A percentile compares a stretch with the other conserved stretches of the same genome.
These are phyloP conservation scores for Actinemys pallida DNA, from an alignment of 2,113 vertebrate genomes.

Conservation along the genomic window DNA sequence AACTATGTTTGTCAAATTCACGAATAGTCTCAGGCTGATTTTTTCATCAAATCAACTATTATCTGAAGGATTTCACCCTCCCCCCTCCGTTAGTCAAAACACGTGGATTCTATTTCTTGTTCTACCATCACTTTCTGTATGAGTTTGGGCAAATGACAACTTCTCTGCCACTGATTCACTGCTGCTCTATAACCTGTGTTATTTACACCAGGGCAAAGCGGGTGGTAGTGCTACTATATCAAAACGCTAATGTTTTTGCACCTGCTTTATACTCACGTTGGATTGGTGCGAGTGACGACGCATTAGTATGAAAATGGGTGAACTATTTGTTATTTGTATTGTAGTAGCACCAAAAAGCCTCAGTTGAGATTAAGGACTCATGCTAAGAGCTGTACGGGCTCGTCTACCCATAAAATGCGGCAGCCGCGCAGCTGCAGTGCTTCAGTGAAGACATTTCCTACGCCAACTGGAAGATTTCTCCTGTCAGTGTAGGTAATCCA, in stretches of 20 bases:
- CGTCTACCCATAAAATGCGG: neutral
- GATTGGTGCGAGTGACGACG: neutral
- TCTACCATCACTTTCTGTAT: neutral
- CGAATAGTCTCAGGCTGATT: neutral
- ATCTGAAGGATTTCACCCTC: neutral
- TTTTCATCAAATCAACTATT: neutral
- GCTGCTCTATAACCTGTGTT: neutral
- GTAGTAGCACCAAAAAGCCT: neutral
- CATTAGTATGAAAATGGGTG: neutral
- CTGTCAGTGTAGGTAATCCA: neutral
- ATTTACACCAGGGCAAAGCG: neutral
- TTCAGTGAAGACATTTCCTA: neutral
- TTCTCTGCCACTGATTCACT: neutral
- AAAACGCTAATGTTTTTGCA: neutral
- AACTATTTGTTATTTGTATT: neutral
- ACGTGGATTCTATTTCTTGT: neutral
- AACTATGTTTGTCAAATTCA: neutral
- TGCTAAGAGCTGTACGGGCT: neutral
- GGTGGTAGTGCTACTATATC: neutral
- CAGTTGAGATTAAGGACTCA: neutral
- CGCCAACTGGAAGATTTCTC: neutral
- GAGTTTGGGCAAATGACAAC: neutral
- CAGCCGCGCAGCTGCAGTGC: neutral
- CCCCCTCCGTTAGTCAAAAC: neutral
- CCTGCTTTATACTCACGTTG: neutral